phyloP scores from a whole-genome alignment of 2,113 vertebrate genomes.

The Esox niger region DNA sequence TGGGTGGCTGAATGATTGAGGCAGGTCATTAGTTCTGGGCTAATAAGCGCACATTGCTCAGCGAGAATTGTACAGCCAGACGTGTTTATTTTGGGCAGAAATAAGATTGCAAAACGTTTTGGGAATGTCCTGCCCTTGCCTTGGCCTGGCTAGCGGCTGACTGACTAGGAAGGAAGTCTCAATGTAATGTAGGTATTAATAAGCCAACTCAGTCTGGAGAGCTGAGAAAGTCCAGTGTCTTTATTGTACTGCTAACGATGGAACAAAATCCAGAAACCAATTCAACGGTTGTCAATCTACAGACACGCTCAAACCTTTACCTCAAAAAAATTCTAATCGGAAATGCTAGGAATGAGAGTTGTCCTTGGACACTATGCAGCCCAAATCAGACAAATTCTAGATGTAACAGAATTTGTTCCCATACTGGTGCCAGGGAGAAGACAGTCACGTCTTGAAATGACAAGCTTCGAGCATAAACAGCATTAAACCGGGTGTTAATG shows the following conservation, averaged over 20 bases:
- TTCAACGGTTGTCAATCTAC: not conserved
- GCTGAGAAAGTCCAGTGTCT: not conserved
- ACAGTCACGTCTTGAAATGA: not conserved
- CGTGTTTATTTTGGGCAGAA: too few species aligned
- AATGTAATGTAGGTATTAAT: slow-evolving; percentile 22
- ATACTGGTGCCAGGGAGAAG: not conserved
- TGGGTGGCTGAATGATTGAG: too few species aligned
- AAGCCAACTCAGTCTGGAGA: not conserved
- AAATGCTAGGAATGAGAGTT: too few species aligned
- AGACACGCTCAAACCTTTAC: not conserved
- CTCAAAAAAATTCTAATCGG: too few species aligned
- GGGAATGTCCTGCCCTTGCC: not conserved
- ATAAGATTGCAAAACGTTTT: not conserved
- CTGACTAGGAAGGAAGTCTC: slow-evolving; percentile 23
- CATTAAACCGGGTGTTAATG: slow-evolving; percentile 5
- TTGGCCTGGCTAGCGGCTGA: slow-evolving; percentile 11
- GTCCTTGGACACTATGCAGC: not conserved
- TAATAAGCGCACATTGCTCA: too few species aligned
- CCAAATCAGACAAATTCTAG: too few species aligned
- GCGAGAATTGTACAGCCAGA: too few species aligned
- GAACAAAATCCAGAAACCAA: slow-evolving; percentile 26
- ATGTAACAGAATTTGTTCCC: too few species aligned
- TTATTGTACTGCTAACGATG: not conserved
- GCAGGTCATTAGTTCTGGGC: too few species aligned
- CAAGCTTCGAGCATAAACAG: not conserved